Percentiles rank a stretch among this genome's conserved stretches.
Evolutionary conservation across 1,140 invertebrate genomes (phyloP).

Genomic region (Euborellia annulipes): DNA sequence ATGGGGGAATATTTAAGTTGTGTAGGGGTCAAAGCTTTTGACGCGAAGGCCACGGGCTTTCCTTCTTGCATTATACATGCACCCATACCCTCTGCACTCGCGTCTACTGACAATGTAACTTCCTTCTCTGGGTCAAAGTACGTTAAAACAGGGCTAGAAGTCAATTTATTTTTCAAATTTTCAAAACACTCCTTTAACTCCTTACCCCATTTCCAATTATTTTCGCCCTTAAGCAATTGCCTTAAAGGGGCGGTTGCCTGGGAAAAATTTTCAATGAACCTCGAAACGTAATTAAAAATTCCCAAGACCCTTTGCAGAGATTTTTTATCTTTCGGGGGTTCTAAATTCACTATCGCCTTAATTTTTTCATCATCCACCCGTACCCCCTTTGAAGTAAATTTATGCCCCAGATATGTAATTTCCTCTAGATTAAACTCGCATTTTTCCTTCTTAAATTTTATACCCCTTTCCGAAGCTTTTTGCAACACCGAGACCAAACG

Average conservation of each 20-base stretch:
- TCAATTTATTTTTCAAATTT: slow-evolving; percentile 17
- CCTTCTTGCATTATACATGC: slow-evolving; percentile 16
- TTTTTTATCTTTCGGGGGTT: no score
- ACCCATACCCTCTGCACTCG: slow-evolving; percentile 12
- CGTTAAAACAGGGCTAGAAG: slow-evolving; percentile 17
- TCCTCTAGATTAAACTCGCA: no score
- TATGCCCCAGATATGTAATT: no score
- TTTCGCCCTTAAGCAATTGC: slow-evolving; percentile 18
- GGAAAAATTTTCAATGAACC: slow-evolving; percentile 22
- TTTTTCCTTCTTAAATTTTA: no score
- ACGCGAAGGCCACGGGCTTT: slow-evolving; percentile 22
- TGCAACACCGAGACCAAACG: no score
- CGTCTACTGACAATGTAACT: slow-evolving; percentile 8
- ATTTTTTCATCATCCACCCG: no score
- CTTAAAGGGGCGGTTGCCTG: slow-evolving; percentile 16
- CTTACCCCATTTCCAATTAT: slow-evolving; percentile 14
- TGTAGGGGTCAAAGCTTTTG: slow-evolving; percentile 12
- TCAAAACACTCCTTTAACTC: slow-evolving; percentile 16
- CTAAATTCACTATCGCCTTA: no score
- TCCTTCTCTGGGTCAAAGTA: slow-evolving; percentile 15
- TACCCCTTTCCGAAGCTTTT: no score
- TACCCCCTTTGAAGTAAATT: no score
- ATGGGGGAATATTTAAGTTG: slow-evolving; percentile 25
- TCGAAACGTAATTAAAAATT: slow-evolving; percentile 25
- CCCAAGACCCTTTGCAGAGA: slow-evolving; percentile 19